A percentile compares a stretch with the other conserved stretches of the same genome.
These are phyloP conservation scores for Erebia aethiops DNA, from an alignment of 2,888 invertebrate species.

Conservation along the genomic window DNA sequence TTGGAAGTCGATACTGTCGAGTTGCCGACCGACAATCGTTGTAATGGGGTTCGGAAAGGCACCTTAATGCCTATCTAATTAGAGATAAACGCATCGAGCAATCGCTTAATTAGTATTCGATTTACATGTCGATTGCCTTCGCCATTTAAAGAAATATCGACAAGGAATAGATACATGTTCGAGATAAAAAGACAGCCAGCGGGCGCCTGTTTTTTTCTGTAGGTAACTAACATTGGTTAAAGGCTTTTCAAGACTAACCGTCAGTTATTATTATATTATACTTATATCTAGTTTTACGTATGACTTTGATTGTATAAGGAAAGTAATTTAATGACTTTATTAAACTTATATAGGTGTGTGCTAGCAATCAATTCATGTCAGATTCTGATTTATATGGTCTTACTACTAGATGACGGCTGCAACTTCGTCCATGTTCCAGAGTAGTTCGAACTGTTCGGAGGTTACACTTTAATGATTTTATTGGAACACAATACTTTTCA, in stretches of 20 bases:
- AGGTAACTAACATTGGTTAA: too few species aligned
- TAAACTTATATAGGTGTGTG: conserved; percentile 1
- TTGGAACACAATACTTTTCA: too few species aligned
- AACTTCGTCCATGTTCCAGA: background rate
- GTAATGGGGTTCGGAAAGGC: conserved; percentile 1
- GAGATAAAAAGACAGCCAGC: conserved; percentile 19
- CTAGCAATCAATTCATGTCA: background rate
- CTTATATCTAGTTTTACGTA: conserved; percentile 8
- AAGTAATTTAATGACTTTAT: conserved; percentile 18
- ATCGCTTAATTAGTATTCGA: conserved; percentile 41
- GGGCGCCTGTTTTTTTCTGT: conserved; percentile 13
- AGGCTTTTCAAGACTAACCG: background rate
- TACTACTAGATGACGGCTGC: background rate
- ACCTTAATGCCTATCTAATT: conserved; percentile 34
- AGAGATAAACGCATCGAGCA: conserved; percentile 36
- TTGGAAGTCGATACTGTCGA: background rate
- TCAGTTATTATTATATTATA: conserved; percentile 11
- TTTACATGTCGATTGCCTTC: conserved; percentile 37
- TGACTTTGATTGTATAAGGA: background rate
- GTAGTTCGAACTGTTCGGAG: too few species aligned
- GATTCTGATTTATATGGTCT: background rate
- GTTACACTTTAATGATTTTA: too few species aligned
- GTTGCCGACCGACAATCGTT: background rate
- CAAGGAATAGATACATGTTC: conserved; percentile 30
- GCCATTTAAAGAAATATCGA: conserved; percentile 34